Base-by-base conservation (phyloP, 2,888 invertebrate genomes). In the Electrophaes corylata region DNA sequence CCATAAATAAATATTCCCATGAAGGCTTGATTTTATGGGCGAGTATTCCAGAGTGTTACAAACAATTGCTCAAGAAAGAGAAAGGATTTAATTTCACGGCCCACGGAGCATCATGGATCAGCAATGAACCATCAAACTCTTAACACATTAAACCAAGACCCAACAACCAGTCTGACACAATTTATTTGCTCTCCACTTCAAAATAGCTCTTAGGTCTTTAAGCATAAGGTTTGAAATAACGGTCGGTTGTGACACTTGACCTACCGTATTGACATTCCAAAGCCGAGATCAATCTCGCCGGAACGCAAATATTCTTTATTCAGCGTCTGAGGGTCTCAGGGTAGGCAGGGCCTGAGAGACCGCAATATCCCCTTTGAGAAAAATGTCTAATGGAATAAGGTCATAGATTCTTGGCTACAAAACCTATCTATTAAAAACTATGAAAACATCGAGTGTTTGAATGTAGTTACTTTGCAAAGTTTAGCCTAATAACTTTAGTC, bases 371-470 rank as follows among this genome's bases (percentile, higher is more conserved):
- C 76, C 80, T 87, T 88, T 71, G 76, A 74, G 77, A 78, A 79
- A 83, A 79, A 83, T 83, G 77, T 77, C 78, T 90, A 90, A 90
- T 90, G 85, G 89, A 86, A 88, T 88, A 83, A 86, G 75, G 60
- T 69, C 70, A 58, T 55, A 56, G 62, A 65, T 66, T 60, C 60
- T 60, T 46, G 55, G 56, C 54, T 58, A 49, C 49, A 43, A 40
- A 57, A 52, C 50, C 52, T 64, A 61, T 66, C 62, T 45, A 45
- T 16, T 1, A 16, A 8, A 23, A 23, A 23, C 23, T 4, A 12
- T 8, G 35, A 35, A 35, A 16, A 35, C 16, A 16, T 16, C 6
- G 5, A 31, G 6, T 35, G 35, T 8, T 16, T 6, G 6, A 4
- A 8, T 35, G n/a, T n/a, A n/a, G n/a, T n/a, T n/a, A n/a, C n/a